Percentiles rank a stretch among this genome's conserved stretches.
phyloP scores from a whole-genome alignment of 2,113 vertebrate genomes.

The Callochromis pleurospilus region DNA sequence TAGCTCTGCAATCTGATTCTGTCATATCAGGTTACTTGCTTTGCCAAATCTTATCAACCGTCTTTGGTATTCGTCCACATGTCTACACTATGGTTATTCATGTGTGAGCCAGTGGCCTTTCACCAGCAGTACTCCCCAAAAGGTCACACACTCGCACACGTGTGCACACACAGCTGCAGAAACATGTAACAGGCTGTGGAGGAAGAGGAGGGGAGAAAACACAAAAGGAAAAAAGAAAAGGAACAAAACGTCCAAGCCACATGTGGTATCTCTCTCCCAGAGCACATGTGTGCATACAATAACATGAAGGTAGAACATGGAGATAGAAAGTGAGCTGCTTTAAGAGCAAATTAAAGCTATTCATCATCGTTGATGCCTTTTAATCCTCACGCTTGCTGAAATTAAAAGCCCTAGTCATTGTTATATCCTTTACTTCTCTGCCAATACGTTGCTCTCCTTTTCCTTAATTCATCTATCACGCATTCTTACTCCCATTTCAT shows the following conservation, averaged over 20 bases:
- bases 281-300: not conserved
- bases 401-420: constrained; percentile 39
- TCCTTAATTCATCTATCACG: not conserved
- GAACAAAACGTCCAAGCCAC: constrained; percentile 8
- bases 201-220: not conserved
- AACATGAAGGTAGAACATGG: constrained; percentile 8
- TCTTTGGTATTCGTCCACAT: constrained; percentile 34
- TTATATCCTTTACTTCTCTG: not conserved
- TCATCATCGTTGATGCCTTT: constrained; percentile 55
- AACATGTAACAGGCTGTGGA: not conserved
- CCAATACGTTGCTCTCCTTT: not conserved
- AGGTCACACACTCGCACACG: constrained; percentile 30
- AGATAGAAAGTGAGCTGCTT: constrained; percentile 4
- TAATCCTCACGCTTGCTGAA: constrained; percentile 28
- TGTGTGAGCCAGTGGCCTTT: constrained; percentile 54
- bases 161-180: not conserved
- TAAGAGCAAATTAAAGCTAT: constrained; percentile 62
- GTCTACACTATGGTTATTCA: constrained; percentile 53
- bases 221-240: not conserved
- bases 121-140: constrained; percentile 31
- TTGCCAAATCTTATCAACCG: constrained; percentile 22
- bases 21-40: constrained; percentile 36
- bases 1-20: not conserved
- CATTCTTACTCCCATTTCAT: not conserved
- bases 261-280: not conserved